These are phyloP conservation scores for Troglohyphantes excavatus DNA, from an alignment of 2,888 invertebrate species.

Conservation along the genomic window DNA sequence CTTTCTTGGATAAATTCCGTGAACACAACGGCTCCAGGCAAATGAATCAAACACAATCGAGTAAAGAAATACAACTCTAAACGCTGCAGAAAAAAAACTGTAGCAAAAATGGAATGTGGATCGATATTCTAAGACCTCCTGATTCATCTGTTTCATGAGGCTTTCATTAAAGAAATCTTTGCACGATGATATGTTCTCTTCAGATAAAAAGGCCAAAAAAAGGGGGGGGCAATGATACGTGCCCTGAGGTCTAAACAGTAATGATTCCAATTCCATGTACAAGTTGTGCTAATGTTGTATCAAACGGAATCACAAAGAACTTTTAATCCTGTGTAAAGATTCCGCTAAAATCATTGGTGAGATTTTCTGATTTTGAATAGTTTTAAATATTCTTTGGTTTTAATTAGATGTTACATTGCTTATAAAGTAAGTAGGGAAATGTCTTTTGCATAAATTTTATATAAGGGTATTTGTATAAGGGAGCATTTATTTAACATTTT, in stretches of 20 bases:
- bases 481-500: no score
- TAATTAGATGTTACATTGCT: no score
- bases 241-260: constrained; percentile 1
- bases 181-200: not conserved
- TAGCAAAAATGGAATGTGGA: not conserved
- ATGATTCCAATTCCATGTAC: not conserved
- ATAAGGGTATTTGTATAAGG: no score
- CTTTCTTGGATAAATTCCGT: not conserved
- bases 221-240: not conserved
- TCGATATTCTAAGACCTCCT: not conserved
- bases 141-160: not conserved
- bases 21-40: not conserved
- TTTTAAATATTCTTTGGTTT: no score
- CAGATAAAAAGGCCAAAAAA: not conserved
- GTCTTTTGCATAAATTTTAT: no score
- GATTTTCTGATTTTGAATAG: no score
- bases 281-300: no score
- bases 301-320: no score
- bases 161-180: constrained; percentile 8
- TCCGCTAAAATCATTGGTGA: no score
- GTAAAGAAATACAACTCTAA: constrained; percentile 1
- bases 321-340: no score
- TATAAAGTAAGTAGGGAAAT: no score
- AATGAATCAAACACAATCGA: not conserved
- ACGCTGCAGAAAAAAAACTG: constrained; percentile 1